Percentiles rank a stretch among this genome's conserved stretches.
These are phyloP conservation scores for Alexandromys fortis DNA, from an alignment of 2,113 vertebrate species.

Conservation along the genomic window DNA sequence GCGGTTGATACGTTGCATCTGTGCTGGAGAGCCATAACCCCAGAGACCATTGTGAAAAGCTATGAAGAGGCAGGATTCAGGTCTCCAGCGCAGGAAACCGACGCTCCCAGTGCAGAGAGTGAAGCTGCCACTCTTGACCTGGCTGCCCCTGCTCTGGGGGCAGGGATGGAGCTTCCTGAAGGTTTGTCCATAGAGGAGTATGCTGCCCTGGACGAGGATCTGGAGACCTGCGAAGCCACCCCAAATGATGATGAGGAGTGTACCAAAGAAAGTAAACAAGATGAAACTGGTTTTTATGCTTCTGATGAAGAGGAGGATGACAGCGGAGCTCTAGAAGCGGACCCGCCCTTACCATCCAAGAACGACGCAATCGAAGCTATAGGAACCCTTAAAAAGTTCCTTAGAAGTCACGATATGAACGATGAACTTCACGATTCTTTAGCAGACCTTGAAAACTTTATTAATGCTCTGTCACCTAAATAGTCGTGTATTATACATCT, in stretches of 20 bases:
- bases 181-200: constrained; percentile 83
- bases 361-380: constrained; percentile 82
- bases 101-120: neutral
- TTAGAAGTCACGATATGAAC: constrained; percentile 78
- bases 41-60: constrained; percentile 77
- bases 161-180: constrained; percentile 83
- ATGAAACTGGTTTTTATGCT: constrained; percentile 59
- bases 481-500: constrained; percentile 61
- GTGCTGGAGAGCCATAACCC: constrained; percentile 81
- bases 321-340: constrained; percentile 24
- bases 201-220: constrained; percentile 80
- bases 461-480: constrained; percentile 73
- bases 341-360: constrained; percentile 80
- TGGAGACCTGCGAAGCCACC: constrained; percentile 73
- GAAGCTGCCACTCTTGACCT: constrained; percentile 72
- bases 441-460: constrained; percentile 85
- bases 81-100: constrained; percentile 72
- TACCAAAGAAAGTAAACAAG: constrained; percentile 41
- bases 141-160: constrained; percentile 72
- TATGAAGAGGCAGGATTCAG: constrained; percentile 77
- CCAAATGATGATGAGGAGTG: neutral
- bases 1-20: constrained; percentile 82
- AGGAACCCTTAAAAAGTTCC: constrained; percentile 83
- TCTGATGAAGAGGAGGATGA: constrained; percentile 74
- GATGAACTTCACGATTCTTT: constrained; percentile 78